These are phyloP conservation scores for Atopsyche davidsoni DNA, from an alignment of 1,140 invertebrate genomes.

Conservation along the genomic window DNA sequence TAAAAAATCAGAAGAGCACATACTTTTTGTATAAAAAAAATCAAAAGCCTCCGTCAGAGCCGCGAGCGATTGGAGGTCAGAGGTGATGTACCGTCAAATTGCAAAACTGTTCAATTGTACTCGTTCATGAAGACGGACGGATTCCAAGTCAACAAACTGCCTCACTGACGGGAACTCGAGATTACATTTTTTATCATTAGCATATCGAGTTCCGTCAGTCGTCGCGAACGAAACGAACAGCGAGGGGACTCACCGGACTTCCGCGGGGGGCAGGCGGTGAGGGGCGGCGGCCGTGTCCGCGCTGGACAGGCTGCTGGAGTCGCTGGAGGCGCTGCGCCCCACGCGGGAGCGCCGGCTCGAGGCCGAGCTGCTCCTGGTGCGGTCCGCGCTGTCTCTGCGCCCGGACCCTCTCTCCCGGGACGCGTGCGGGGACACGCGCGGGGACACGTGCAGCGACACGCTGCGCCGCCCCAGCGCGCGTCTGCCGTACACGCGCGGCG, in stretches of 20 bases:
- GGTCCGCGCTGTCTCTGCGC: background rate
- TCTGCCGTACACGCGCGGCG: background rate
- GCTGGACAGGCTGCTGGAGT: constrained; percentile 21
- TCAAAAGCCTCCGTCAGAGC: too few relatives aligned
- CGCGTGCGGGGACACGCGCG: constrained; percentile 4
- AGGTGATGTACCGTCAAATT: too few relatives aligned
- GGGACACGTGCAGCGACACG: constrained; percentile 16
- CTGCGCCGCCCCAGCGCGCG: constrained; percentile 9
- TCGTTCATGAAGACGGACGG: too few relatives aligned
- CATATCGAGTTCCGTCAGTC: too few relatives aligned
- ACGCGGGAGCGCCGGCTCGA: constrained; percentile 16
- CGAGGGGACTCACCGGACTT: constrained; percentile 3
- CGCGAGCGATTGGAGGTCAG: too few relatives aligned
- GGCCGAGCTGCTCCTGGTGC: constrained; percentile 15
- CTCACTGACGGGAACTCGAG: too few relatives aligned
- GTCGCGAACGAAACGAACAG: too few relatives aligned
- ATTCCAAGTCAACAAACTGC: too few relatives aligned
- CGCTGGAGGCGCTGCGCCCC: constrained; percentile 14
- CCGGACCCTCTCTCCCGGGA: background rate
- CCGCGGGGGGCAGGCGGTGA: background rate
- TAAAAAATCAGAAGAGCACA: too few relatives aligned
- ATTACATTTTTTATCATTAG: too few relatives aligned
- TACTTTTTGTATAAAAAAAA: too few relatives aligned
- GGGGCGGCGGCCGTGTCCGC: constrained; percentile 11
- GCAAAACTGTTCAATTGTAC: too few relatives aligned